These are phyloP conservation scores for Drosophila borealis DNA, from an alignment of 2,888 invertebrate genomes.

Conservation along the genomic window DNA sequence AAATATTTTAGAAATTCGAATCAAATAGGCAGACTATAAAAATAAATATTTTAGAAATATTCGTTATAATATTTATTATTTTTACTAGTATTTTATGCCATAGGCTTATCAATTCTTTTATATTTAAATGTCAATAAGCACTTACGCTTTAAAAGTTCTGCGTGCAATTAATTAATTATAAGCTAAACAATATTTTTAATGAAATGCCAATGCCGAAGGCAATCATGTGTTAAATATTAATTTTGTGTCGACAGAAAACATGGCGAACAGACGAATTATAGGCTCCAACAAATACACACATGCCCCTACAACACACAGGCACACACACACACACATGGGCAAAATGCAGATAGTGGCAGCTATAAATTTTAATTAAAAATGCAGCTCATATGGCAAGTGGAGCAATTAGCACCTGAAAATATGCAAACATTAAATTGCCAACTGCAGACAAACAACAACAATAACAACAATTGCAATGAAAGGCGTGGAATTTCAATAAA, in stretches of 20 bases:
- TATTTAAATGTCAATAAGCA: too few relatives aligned
- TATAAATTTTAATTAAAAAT: constrained; percentile 83
- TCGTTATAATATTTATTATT: too few relatives aligned
- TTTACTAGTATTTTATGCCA: too few relatives aligned
- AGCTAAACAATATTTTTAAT: constrained; percentile 81
- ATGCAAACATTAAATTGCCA: constrained; percentile 84
- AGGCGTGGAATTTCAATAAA: constrained; percentile 73
- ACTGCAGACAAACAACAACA: constrained; percentile 56
- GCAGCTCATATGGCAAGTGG: constrained; percentile 83
- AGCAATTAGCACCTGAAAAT: constrained; percentile 85
- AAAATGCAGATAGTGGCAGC: constrained; percentile 37
- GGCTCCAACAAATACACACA: constrained; percentile 32
- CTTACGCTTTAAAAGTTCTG: constrained; percentile 45
- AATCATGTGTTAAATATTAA: constrained; percentile 82
- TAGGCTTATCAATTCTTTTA: too few relatives aligned
- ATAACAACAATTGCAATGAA: constrained; percentile 28
- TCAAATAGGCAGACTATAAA: too few relatives aligned
- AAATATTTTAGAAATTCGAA: too few relatives aligned
- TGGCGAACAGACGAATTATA: constrained; percentile 61
- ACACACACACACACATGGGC: constrained; percentile 5
- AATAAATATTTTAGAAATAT: too few relatives aligned
- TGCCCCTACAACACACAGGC: constrained; percentile 10
- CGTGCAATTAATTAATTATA: constrained; percentile 74
- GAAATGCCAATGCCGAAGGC: constrained; percentile 75
- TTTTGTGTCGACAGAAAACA: constrained; percentile 73